Percentiles rank a stretch among this genome's conserved stretches.
phyloP scores from a whole-genome alignment of 2,888 invertebrate genomes.

The Imbricaverruca yamaguchii region DNA sequence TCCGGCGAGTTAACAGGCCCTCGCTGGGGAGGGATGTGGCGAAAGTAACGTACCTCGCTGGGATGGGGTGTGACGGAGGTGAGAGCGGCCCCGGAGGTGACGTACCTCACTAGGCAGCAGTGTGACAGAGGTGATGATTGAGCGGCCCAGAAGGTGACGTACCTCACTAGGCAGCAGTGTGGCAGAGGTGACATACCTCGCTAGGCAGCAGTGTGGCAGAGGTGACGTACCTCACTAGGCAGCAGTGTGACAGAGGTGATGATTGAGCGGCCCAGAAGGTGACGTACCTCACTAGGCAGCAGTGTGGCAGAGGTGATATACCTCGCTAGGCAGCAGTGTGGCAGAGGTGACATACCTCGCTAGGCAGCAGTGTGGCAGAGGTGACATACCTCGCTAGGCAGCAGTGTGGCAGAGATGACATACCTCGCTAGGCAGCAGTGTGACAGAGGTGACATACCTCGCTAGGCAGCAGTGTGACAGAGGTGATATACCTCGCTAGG shows the following conservation, averaged over 20 bases:
- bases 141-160: conserved; percentile 28
- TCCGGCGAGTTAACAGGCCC: neutral
- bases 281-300: neutral
- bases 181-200: neutral
- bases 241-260: conserved; percentile 30
- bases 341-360: neutral
- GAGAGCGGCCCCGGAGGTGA: neutral
- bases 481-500: no score
- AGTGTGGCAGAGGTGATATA: neutral
- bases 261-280: conserved; percentile 29
- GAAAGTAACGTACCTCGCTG: neutral
- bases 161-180: neutral
- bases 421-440: no score
- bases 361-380: neutral
- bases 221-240: conserved; percentile 31
- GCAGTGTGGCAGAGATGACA: no score
- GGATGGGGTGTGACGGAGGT: no score
- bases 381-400: no score
- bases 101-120: conserved; percentile 33
- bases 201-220: neutral
- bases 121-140: conserved; percentile 29
- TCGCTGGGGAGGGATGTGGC: conserved; percentile 22
- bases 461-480: no score
- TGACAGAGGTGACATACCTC: no score
- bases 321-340: neutral